Evolutionary conservation across 2,113 vertebrate species (phyloP).

Genomic region (Herpailurus yagouaroundi): DNA sequence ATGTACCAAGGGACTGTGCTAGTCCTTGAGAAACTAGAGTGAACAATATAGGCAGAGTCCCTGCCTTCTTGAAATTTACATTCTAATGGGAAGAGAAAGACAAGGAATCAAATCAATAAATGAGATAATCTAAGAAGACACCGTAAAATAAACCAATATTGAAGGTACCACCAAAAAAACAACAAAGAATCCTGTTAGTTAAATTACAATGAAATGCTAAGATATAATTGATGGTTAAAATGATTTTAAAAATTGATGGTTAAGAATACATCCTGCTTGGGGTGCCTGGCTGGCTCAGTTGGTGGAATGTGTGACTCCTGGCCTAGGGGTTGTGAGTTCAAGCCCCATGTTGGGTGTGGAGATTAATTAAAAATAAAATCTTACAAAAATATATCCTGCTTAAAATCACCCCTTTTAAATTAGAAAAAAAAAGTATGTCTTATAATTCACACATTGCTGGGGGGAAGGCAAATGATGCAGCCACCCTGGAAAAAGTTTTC

Average conservation of each 20-base stretch:
- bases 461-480: background rate
- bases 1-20: background rate
- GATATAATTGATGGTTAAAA: background rate
- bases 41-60: background rate
- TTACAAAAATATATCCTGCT: background rate
- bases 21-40: background rate
- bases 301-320: background rate
- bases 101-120: conserved; percentile 29
- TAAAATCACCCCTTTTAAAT: background rate
- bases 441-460: background rate
- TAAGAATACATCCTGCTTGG: background rate
- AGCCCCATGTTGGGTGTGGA: background rate
- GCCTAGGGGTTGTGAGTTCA: background rate
- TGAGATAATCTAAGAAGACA: background rate
- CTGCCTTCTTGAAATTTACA: background rate
- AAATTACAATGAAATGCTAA: background rate
- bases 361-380: background rate
- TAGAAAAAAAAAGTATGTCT: background rate
- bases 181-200: background rate
- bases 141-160: background rate
- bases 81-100: background rate
- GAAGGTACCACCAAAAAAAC: background rate
- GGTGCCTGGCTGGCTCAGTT: background rate
- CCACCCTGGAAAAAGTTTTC: background rate
- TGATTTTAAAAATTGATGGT: background rate